These are phyloP conservation scores for Chrysolophus pictus DNA, from an alignment of 2,797 vertebrate species.

Conservation along the genomic window DNA sequence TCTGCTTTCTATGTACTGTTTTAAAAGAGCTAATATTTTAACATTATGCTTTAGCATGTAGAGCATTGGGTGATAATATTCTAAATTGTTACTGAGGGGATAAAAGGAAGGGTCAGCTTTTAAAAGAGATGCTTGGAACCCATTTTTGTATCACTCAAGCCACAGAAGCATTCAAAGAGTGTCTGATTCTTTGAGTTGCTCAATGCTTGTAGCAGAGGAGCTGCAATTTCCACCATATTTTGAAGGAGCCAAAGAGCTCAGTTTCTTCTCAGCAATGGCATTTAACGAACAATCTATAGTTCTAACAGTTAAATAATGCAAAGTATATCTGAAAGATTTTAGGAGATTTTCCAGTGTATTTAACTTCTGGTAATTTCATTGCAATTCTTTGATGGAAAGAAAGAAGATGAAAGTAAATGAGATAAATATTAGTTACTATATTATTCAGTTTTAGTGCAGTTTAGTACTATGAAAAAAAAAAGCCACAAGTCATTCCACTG, in stretches of 20 bases:
- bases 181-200: neutral
- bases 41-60: neutral
- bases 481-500: neutral
- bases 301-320: neutral
- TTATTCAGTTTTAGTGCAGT: constrained; percentile 49
- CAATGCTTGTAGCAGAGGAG: neutral
- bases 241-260: neutral
- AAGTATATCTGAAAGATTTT: neutral
- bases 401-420: neutral
- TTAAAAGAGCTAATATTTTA: neutral
- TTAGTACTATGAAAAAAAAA: neutral
- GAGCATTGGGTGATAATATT: neutral
- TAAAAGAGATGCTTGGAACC: neutral
- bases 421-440: neutral
- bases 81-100: neutral
- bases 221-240: neutral
- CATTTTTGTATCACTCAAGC: neutral
- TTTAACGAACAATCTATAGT: neutral
- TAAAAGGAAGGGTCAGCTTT: neutral
- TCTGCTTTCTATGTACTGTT: neutral
- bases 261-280: fast-evolving
- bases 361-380: neutral
- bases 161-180: neutral
- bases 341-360: neutral
- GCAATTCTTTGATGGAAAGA: neutral